These are phyloP conservation scores for Acronicta alni DNA, from an alignment of 2,888 invertebrate species.

Conservation along the genomic window DNA sequence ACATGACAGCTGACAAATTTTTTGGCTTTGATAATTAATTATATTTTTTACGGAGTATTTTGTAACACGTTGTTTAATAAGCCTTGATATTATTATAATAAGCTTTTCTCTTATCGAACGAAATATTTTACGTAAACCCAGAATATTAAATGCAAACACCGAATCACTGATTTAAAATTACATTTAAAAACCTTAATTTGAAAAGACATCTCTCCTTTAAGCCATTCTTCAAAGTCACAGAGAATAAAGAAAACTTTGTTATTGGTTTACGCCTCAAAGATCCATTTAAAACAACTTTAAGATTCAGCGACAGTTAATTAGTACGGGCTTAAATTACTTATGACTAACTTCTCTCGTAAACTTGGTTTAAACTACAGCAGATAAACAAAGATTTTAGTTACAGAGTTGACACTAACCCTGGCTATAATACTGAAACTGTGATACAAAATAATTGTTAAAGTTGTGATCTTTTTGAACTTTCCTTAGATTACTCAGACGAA, in stretches of 20 bases:
- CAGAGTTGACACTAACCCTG: not conserved
- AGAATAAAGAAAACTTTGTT: not conserved
- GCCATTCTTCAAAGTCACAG: not conserved
- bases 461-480: conserved; percentile 1
- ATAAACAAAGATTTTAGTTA: conserved; percentile 1
- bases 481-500: not conserved
- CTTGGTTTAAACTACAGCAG: not conserved
- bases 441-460: conserved; percentile 1
- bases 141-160: too few relatives aligned
- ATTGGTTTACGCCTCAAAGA: conserved; percentile 1
- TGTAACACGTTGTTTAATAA: too few relatives aligned
- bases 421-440: not conserved
- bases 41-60: too few relatives aligned
- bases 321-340: not conserved
- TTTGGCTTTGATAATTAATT: too few relatives aligned
- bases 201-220: not conserved
- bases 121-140: too few relatives aligned
- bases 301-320: not conserved
- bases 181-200: not conserved
- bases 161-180: too few relatives aligned
- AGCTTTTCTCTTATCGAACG: too few relatives aligned
- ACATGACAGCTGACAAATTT: too few relatives aligned
- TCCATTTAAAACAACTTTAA: conserved; percentile 2
- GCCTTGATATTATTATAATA: too few relatives aligned
- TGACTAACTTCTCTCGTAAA: conserved; percentile 1